Evolutionary conservation across 2,888 invertebrate species (phyloP).

Genomic region (Parapristionchus giblindavisi): DNA sequence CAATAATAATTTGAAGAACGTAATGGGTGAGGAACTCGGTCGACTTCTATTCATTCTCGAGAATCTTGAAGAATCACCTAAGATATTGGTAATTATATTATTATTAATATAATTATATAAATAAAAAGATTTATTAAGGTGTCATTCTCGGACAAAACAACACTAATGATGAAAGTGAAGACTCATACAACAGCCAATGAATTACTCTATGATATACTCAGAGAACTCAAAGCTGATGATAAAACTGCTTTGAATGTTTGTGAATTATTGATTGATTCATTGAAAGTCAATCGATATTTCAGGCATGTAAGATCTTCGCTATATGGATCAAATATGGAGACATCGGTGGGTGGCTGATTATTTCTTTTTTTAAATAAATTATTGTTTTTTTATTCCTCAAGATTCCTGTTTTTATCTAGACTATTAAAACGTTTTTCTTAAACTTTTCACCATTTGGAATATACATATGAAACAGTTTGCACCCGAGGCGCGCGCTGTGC

Average conservation of each 20-base stretch:
- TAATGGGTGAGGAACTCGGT: conserved; percentile 3
- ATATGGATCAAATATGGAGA: conserved; percentile 12
- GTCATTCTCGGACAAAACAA: background rate
- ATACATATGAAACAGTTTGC: no score
- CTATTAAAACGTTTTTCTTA: no score
- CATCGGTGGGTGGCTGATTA: background rate
- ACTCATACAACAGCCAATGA: background rate
- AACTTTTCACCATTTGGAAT: no score
- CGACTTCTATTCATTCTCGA: conserved; percentile 10
- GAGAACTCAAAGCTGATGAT: background rate
- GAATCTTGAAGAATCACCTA: conserved; percentile 19
- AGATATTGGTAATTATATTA: conserved; percentile 7
- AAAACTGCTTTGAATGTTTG: background rate
- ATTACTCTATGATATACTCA: conserved; percentile 4
- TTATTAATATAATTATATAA: background rate
- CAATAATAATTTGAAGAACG: no score
- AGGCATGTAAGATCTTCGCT: background rate
- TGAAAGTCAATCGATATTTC: background rate
- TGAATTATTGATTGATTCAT: background rate
- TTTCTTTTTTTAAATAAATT: no score
- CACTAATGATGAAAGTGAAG: conserved; percentile 19
- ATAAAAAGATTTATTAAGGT: background rate
- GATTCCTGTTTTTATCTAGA: no score
- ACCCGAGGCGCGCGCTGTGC: no score
- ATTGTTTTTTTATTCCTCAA: no score